A percentile compares a stretch with the other conserved stretches of the same genome.
These are phyloP conservation scores for Prunella fulvescens DNA, from an alignment of 2,113 vertebrate species.

Conservation along the genomic window DNA sequence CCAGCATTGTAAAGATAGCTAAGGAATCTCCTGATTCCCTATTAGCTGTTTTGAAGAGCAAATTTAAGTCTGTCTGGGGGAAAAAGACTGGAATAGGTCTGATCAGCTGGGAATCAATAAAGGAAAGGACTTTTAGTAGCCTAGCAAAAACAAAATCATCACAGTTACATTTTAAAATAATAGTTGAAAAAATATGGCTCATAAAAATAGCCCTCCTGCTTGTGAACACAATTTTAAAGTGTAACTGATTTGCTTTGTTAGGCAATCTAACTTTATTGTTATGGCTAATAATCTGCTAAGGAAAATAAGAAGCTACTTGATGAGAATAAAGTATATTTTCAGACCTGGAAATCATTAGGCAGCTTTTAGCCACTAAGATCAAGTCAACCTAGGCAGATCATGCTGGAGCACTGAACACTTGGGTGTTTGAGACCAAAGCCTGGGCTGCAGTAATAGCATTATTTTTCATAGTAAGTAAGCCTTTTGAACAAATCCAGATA, in stretches of 20 bases:
- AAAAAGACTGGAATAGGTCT: background rate
- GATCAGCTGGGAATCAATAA: background rate
- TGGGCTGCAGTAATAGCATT: background rate
- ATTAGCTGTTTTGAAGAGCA: background rate
- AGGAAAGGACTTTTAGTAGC: background rate
- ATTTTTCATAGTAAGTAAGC: background rate
- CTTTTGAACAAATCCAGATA: background rate
- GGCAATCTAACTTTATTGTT: background rate
- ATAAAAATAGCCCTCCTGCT: background rate
- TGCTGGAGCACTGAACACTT: background rate
- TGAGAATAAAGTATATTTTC: conserved; percentile 19
- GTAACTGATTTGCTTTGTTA: background rate
- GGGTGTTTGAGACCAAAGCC: background rate
- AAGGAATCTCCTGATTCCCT: background rate
- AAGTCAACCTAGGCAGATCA: background rate
- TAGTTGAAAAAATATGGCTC: background rate
- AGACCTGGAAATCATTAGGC: background rate
- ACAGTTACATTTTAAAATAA: background rate
- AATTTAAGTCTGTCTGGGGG: conserved; percentile 8
- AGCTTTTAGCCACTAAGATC: background rate
- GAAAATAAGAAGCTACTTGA: background rate
- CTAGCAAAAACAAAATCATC: background rate
- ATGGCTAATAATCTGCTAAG: conserved; percentile 21
- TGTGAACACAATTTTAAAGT: background rate
- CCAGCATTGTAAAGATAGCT: background rate